These are phyloP conservation scores for Strigamia crassipes DNA, from an alignment of 2,888 invertebrate species.

Conservation along the genomic window DNA sequence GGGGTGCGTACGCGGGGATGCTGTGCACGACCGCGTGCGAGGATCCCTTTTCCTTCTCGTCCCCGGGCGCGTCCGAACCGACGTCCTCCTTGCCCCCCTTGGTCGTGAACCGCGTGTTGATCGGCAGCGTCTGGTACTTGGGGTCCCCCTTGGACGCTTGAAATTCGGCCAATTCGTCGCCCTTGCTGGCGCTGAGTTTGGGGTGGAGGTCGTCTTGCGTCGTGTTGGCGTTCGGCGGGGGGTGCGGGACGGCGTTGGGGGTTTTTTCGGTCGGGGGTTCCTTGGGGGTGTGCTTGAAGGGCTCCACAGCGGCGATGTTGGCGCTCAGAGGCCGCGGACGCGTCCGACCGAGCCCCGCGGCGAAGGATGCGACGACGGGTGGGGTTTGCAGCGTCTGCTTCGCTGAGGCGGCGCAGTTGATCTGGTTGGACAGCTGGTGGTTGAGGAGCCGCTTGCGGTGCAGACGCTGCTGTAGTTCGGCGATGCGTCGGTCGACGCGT, in stretches of 20 bases:
- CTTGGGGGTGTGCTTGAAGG: conserved; percentile 56
- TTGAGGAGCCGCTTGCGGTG: conserved; percentile 86
- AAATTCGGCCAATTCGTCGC: conserved; percentile 60
- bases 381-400: conserved; percentile 52
- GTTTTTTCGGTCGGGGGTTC: conserved; percentile 22
- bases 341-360: conserved; percentile 30
- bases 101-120: conserved; percentile 76
- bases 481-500: conserved; percentile 89
- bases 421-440: conserved; percentile 70
- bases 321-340: conserved; percentile 51
- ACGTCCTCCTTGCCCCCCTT: conserved; percentile 47
- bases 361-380: conserved; percentile 50
- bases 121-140: conserved; percentile 89
- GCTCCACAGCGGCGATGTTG: conserved; percentile 60
- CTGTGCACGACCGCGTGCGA: conserved; percentile 48
- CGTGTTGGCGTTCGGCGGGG: conserved; percentile 46
- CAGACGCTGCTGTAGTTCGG: conserved; percentile 87
- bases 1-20: conserved; percentile 49
- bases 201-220: conserved; percentile 52
- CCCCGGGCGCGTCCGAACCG: background rate
- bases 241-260: background rate
- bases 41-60: background rate
- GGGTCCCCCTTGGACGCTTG: conserved; percentile 82
- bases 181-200: conserved; percentile 48
- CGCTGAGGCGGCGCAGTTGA: conserved; percentile 51